Base-by-base conservation (phyloP, 2,797 vertebrate species). In the Brachyalestes nurse region DNA sequence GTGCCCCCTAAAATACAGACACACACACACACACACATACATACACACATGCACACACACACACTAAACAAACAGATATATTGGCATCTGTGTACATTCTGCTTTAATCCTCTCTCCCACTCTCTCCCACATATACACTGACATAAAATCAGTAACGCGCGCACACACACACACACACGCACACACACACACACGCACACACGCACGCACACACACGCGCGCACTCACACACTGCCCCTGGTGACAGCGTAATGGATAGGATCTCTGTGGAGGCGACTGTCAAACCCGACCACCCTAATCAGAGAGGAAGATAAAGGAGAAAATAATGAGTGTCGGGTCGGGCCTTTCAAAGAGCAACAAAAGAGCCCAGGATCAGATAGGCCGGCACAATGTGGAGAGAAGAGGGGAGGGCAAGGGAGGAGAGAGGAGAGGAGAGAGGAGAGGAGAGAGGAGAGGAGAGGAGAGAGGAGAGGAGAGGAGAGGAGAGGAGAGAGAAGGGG, bases 241-340 rank as follows among this genome's bases (percentile, higher is more conserved):
- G 94, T 95, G 94, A 95, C 91, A 93, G 89, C 93, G 96, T 97
- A 97, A 97, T 95, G 95, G 97, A 97, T 97, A 96, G 95, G 94
- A 94, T 93, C 95, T 91, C 93, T 89, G 92, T 92, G 93, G 95
- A 96, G 95, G 93, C 91, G 92, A 92, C 93, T 94, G 93, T 94
- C 95, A 94, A 93, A 93, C 92, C 94, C 95, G 95, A 93, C 92
- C 95, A 91, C 94, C 93, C 93, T 94, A 94, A 96, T 95, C 93
- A 96, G 92, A 87, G 87, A 93, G 89, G 93, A 95, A 95, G 95
- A 95, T 93, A 95, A 95, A 96, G 95, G 92, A 94, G 91, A 93
- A 94, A 96, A 94, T 93, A 95, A 95, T 95, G 92, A 94, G 94
- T 91, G 92, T 91, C 86, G 91, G 95, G 95, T 95, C 91, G 89